Evolutionary conservation across 1,140 invertebrate species (phyloP), one percentile per base, ranked within the genome.

Genomic region (Spodoptera litura): DNA sequence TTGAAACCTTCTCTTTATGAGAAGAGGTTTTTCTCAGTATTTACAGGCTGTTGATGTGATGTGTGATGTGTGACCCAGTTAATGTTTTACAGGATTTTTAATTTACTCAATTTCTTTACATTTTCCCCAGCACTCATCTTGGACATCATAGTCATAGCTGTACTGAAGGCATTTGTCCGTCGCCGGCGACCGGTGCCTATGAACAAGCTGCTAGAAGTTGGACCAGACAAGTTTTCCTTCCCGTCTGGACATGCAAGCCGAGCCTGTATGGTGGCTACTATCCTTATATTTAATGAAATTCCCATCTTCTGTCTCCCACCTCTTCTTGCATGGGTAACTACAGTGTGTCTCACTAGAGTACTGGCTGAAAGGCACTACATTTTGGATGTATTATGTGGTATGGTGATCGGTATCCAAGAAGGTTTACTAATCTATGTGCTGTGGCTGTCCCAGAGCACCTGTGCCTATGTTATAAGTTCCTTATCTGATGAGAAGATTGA

Each of bases 231-330:
- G 85, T 99, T 97, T 89, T 98, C 98, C 51, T 99, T 99, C 92
- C 99, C 99, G 35, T 99, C 99, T 0, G 99, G 99, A 0, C 99
- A 99, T 94, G 96, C 98, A 2, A 98, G 98, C n/a, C 94, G 99
- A 85, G 96, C 98, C 10, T 95, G 97, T 11, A 96, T 98, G 88
- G 92, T 99, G 13, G 94, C 96, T 1, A 96, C 96, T 61, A 97
- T 98, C 85, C 96, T 97, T 76, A 95, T 95, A 0, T 93, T 70
- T 9, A 70, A 95, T 80, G 83, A 97, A 10, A 96, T 96, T 91
- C 96, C 97, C 0, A 71, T 96, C 10, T 83, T 97, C 56, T 96
- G 96, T 44, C 91, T 95, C 56, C 95, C 95, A 51, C 94, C 97
- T 0, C 78, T 98, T 9, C 83, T 97, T 4, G 95, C 96, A 0